These are phyloP conservation scores for Eufriesea mexicana DNA, from an alignment of 1,140 invertebrate species.

Conservation along the genomic window DNA sequence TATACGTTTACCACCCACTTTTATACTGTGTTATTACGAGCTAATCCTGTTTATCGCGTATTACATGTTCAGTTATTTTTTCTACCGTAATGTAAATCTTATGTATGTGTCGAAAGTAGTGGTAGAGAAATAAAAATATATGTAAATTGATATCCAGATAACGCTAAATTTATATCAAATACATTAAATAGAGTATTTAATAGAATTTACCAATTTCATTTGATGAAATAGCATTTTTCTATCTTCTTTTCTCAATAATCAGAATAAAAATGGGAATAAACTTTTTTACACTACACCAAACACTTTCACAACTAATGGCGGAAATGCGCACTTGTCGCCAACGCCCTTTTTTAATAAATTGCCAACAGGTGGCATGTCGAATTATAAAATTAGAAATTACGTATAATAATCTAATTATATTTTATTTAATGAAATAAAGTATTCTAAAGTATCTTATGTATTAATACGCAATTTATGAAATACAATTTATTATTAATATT, in stretches of 20 bases:
- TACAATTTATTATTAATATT: neutral
- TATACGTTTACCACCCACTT: constrained; percentile 25
- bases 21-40: constrained; percentile 13
- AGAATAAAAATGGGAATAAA: neutral
- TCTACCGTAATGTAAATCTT: neutral
- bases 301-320: neutral
- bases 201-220: neutral
- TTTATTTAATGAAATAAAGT: neutral
- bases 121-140: neutral
- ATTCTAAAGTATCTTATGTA: neutral
- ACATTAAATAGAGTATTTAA: neutral
- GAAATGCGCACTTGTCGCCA: neutral
- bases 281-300: neutral
- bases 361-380: neutral
- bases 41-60: constrained; percentile 11
- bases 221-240: neutral
- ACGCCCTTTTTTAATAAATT: neutral
- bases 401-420: no score
- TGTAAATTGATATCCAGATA: neutral
- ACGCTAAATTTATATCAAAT: neutral
- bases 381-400: neutral
- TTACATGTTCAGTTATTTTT: constrained; percentile 1
- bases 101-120: neutral
- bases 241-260: neutral
- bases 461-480: neutral